A percentile compares a stretch with the other conserved stretches of the same genome.
Conservation (phyloP, 1,140 invertebrate genomes). For the Drosophila insularis region DNA sequence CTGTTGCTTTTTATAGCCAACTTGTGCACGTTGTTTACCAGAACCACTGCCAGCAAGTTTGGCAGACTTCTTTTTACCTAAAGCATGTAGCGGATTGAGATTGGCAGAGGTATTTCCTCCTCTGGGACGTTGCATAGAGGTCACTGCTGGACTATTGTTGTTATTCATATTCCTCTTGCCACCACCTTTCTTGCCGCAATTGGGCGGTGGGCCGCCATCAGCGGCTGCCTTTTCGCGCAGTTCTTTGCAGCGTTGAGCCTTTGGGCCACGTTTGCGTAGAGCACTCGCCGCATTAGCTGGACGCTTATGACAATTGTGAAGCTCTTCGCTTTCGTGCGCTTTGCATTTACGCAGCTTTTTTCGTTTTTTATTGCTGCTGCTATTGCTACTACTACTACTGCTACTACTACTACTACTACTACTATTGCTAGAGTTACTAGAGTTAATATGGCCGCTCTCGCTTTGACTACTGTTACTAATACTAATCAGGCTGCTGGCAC, state of each 20-base stretch:
- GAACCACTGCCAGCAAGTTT: constrained; percentile 22
- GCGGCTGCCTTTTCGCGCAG: constrained; percentile 44
- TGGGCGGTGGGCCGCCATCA: constrained; percentile 45
- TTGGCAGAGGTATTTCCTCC: constrained; percentile 8
- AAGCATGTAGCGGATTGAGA: constrained; percentile 4
- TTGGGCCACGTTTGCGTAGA: constrained; percentile 56
- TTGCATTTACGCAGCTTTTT: constrained; percentile 64
- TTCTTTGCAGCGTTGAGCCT: constrained; percentile 58
- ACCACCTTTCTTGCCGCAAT: constrained; percentile 61
- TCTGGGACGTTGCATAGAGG: background rate
- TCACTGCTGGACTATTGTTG: constrained; percentile 9
- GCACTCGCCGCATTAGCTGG: constrained; percentile 28
- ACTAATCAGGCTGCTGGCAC: constrained; percentile 72
- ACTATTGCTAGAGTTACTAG: constrained; percentile 54
- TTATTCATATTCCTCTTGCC: background rate
- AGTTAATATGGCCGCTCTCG: constrained; percentile 71
- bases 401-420: constrained; percentile 50
- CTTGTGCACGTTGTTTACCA: constrained; percentile 42
- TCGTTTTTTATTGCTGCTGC: constrained; percentile 37
- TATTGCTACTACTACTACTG: constrained; percentile 44
- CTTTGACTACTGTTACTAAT: constrained; percentile 80
- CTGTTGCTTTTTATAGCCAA: constrained; percentile 34
- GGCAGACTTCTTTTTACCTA: constrained; percentile 37
- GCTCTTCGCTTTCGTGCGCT: constrained; percentile 62
- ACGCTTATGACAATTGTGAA: constrained; percentile 68